Percentiles rank a stretch among this genome's conserved stretches.
Conservation (phyloP, 1,140 invertebrate genomes). For the Trachymyrmex septentrionalis region DNA sequence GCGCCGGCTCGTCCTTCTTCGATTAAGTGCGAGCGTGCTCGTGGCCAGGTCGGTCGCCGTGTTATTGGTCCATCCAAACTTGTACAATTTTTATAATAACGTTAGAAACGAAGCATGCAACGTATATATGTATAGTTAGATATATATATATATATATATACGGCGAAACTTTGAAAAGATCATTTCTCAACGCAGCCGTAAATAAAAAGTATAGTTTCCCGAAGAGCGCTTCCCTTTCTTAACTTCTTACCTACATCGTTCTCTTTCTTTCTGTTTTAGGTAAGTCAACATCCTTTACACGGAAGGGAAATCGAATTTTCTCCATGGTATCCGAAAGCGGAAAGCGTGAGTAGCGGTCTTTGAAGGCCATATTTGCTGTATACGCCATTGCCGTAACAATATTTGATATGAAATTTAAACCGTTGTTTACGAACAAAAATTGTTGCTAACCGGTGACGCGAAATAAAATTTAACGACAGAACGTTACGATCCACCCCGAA, state of each 20-base stretch:
- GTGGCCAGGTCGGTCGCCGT: slow-evolving; percentile 24
- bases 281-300: not conserved
- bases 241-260: not conserved
- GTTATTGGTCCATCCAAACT: slow-evolving; percentile 34
- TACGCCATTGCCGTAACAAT: slow-evolving; percentile 24
- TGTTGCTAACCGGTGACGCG: slow-evolving; percentile 28
- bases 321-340: not conserved
- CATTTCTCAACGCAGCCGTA: not conserved
- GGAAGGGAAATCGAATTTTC: slow-evolving; percentile 32
- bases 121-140: not conserved
- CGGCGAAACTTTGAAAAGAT: slow-evolving; percentile 12
- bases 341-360: slow-evolving; percentile 15
- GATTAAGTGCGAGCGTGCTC: slow-evolving; percentile 47
- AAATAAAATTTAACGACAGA: slow-evolving; percentile 52
- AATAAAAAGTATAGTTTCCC: not conserved
- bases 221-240: not conserved
- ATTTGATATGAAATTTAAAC: slow-evolving; percentile 40
- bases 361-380: not conserved
- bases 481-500: not conserved
- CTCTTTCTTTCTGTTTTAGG: not conserved
- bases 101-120: not conserved
- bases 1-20: slow-evolving; percentile 39
- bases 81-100: slow-evolving; percentile 29
- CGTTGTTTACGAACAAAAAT: slow-evolving; percentile 57
- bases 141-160: no score